Percentiles rank a stretch among this genome's conserved stretches.
Evolutionary conservation across 2,888 invertebrate genomes (phyloP).

Genomic region (Atrina japonica): DNA sequence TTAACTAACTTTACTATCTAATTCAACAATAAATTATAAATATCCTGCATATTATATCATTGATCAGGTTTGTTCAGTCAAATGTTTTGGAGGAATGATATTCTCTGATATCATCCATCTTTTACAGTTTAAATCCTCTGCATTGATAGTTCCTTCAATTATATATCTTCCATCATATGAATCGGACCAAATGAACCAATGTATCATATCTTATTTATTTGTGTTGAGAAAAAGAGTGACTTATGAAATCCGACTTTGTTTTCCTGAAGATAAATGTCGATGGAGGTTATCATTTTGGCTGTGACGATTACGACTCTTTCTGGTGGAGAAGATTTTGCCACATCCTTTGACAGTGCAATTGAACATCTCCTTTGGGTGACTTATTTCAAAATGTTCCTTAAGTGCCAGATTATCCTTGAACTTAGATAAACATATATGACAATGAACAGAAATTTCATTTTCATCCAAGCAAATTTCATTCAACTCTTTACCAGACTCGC

Average conservation of each 20-base stretch:
- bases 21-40: too few species aligned
- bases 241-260: constrained; percentile 55
- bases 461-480: constrained; percentile 84
- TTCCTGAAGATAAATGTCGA: constrained; percentile 60
- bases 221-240: neutral
- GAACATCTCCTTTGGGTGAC: constrained; percentile 87
- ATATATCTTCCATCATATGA: too few species aligned
- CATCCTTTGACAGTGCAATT: constrained; percentile 89
- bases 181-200: too few species aligned
- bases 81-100: too few species aligned
- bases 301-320: constrained; percentile 89
- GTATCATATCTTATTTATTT: too few species aligned
- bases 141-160: too few species aligned
- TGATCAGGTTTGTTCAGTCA: too few species aligned
- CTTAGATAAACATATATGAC: constrained; percentile 86
- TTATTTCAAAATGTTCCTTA: constrained; percentile 88
- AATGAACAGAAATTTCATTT: constrained; percentile 83
- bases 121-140: too few species aligned
- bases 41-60: too few species aligned
- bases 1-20: too few species aligned
- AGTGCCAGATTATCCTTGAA: constrained; percentile 85
- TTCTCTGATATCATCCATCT: too few species aligned
- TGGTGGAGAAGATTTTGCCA: constrained; percentile 89
- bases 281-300: constrained; percentile 86
- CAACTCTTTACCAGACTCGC: constrained; percentile 43